Percentiles rank a stretch among this genome's conserved stretches.
Conservation (phyloP, 2,888 invertebrate genomes). For the Caenorhabditis doughertyi region DNA sequence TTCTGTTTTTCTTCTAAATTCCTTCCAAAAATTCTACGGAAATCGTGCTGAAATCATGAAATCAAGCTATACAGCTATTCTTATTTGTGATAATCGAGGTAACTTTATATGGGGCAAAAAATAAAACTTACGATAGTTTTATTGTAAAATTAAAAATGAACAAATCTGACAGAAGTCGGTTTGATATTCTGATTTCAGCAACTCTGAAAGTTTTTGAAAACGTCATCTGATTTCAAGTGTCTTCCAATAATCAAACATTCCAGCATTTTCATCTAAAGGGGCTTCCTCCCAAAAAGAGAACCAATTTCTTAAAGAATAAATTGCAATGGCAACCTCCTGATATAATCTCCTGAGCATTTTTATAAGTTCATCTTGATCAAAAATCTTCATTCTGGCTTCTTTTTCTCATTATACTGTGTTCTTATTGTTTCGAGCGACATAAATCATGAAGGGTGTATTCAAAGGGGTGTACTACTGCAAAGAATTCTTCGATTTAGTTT, state of each 20-base stretch:
- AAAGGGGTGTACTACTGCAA: not conserved
- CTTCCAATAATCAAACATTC: not conserved
- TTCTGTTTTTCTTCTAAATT: conserved; percentile 13
- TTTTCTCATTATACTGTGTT: not conserved
- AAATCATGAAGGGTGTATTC: not conserved
- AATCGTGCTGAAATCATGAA: conserved; percentile 9
- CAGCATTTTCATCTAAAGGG: too few species aligned
- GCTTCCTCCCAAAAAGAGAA: too few species aligned
- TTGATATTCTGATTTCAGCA: too few species aligned
- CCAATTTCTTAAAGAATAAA: too few species aligned
- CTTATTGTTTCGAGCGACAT: conserved; percentile 1
- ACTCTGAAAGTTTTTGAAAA: not conserved
- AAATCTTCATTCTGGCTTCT: conserved; percentile 30
- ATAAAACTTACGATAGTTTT: too few species aligned
- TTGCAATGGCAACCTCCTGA: too few species aligned
- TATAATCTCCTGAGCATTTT: conserved; percentile 15
- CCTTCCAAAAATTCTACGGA: not conserved
- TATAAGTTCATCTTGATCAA: conserved; percentile 25
- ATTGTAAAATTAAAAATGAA: too few species aligned
- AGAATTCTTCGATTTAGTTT: not conserved
- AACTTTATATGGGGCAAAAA: too few species aligned
- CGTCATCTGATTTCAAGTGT: not conserved
- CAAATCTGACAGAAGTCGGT: too few species aligned
- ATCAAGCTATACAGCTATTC: conserved; percentile 39
- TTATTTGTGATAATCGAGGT: conserved; percentile 41